Evolutionary conservation across 2,113 vertebrate species (phyloP).

Genomic region (Corydoras sp.): DNA sequence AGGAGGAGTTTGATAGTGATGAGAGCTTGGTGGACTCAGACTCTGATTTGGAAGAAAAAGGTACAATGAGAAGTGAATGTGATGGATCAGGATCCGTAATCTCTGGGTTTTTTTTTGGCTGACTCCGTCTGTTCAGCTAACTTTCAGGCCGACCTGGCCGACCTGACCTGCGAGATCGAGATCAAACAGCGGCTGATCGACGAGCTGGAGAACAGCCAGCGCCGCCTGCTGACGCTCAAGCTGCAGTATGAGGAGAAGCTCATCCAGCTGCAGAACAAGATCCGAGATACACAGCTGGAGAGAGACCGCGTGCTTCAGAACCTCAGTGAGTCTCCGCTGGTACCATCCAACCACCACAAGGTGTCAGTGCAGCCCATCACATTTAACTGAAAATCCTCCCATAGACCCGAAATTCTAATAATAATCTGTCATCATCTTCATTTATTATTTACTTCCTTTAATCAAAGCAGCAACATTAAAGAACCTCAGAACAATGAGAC

Average conservation of each 20-base stretch:
- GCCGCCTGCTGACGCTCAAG: slow-evolving; percentile 86
- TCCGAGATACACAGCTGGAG: slow-evolving; percentile 92
- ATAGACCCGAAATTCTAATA: too few relatives aligned
- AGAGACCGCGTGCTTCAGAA: slow-evolving; percentile 91
- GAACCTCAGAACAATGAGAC: too few relatives aligned
- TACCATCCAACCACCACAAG: too few relatives aligned
- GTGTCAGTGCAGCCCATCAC: too few relatives aligned
- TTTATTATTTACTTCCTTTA: too few relatives aligned
- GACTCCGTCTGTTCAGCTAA: slow-evolving; percentile 63
- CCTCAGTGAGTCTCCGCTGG: slow-evolving; percentile 73
- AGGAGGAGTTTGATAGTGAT: slow-evolving; percentile 81
- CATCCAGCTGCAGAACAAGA: slow-evolving; percentile 93
- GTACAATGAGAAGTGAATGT: slow-evolving; percentile 51
- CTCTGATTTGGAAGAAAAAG: slow-evolving; percentile 89
- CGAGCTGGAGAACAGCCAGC: slow-evolving; percentile 94
- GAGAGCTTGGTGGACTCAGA: slow-evolving; percentile 92
- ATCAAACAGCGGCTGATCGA: slow-evolving; percentile 98
- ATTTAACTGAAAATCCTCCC: too few relatives aligned
- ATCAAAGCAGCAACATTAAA: too few relatives aligned
- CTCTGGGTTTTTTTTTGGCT: too few relatives aligned
- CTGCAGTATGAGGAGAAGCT: slow-evolving; percentile 97
- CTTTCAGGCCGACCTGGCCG: slow-evolving; percentile 87
- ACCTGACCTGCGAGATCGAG: slow-evolving; percentile 95
- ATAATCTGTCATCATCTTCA: too few relatives aligned
- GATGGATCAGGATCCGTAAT: too few relatives aligned